A percentile compares a stretch with the other conserved stretches of the same genome.
Evolutionary conservation across 1,140 invertebrate species (phyloP).

Genomic region (Pseudomyrmex flavicornis): DNA sequence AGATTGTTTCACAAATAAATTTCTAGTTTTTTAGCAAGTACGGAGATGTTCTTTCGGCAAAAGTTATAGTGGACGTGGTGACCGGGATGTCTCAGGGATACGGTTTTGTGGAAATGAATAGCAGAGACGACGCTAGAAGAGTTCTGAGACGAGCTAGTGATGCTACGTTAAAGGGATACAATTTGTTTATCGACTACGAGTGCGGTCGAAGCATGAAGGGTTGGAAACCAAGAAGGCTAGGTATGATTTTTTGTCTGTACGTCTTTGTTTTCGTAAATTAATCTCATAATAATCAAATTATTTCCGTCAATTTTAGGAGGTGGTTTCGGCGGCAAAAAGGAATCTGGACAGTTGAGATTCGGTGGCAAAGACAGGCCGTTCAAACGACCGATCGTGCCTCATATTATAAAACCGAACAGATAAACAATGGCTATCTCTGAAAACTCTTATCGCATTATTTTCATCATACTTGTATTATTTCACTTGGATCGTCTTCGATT

Average conservation of each 20-base stretch:
- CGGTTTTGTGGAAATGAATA: constrained; percentile 93
- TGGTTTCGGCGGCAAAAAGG: constrained; percentile 94
- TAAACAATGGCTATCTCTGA: constrained; percentile 1
- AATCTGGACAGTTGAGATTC: constrained; percentile 95
- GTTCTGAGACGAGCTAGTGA: constrained; percentile 87
- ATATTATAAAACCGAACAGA: constrained; percentile 59
- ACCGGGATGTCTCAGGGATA: constrained; percentile 94
- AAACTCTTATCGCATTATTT: background rate
- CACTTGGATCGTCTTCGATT: background rate
- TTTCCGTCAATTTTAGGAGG: constrained; percentile 86
- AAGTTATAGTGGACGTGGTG: constrained; percentile 92
- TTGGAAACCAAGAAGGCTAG: constrained; percentile 94
- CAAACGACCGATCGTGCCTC: constrained; percentile 86
- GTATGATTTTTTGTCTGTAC: constrained; percentile 72
- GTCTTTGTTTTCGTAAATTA: background rate
- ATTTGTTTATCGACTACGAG: constrained; percentile 90
- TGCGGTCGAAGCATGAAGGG: constrained; percentile 88
- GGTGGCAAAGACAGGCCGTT: constrained; percentile 92
- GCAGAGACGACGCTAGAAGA: constrained; percentile 86
- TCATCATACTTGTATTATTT: background rate
- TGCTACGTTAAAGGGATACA: constrained; percentile 87
- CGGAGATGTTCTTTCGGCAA: constrained; percentile 89
- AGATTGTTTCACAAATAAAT: background rate
- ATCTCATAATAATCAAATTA: background rate
- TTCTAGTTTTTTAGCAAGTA: constrained; percentile 88